A percentile compares a stretch with the other conserved stretches of the same genome.
Evolutionary conservation across 2,888 invertebrate genomes (phyloP).

Genomic region (Diloba caeruleocephala): DNA sequence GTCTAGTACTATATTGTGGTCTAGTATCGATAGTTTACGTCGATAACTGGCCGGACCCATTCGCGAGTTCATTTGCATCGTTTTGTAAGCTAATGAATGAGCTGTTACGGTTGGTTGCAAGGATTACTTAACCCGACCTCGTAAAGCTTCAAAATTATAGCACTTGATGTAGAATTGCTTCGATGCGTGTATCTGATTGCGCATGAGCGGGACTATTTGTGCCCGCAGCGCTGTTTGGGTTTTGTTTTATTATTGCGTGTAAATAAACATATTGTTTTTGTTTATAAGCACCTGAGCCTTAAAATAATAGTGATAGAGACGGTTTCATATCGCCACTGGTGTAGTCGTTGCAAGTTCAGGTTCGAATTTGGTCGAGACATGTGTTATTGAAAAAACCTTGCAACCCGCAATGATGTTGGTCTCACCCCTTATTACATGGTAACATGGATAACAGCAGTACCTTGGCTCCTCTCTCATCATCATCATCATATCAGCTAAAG

Average conservation of each 20-base stretch:
- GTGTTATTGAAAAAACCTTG: no score
- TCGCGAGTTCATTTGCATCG: constrained; percentile 76
- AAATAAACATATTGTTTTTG: constrained; percentile 21
- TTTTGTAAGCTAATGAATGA: constrained; percentile 80
- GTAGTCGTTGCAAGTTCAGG: no score
- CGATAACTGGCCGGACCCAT: constrained; percentile 66
- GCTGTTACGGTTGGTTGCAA: constrained; percentile 77
- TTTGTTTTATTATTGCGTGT: constrained; percentile 27
- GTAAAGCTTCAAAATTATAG: constrained; percentile 52
- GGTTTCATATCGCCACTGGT: no score
- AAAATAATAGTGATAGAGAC: neutral
- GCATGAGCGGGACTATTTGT: constrained; percentile 24
- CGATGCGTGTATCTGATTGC: constrained; percentile 49
- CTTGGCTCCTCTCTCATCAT: no score
- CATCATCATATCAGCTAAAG: no score
- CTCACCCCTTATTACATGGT: no score
- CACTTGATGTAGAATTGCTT: constrained; percentile 26
- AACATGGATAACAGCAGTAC: no score
- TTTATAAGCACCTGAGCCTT: constrained; percentile 1
- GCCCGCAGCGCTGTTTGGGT: constrained; percentile 22
- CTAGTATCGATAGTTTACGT: constrained; percentile 68
- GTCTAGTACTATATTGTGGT: constrained; percentile 66
- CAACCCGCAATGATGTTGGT: no score
- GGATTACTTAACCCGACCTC: constrained; percentile 80
- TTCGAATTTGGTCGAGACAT: no score